A percentile compares a stretch with the other conserved stretches of the same genome.
Conservation (phyloP, 2,888 invertebrate species). For the Dinocampus coccinellae region DNA sequence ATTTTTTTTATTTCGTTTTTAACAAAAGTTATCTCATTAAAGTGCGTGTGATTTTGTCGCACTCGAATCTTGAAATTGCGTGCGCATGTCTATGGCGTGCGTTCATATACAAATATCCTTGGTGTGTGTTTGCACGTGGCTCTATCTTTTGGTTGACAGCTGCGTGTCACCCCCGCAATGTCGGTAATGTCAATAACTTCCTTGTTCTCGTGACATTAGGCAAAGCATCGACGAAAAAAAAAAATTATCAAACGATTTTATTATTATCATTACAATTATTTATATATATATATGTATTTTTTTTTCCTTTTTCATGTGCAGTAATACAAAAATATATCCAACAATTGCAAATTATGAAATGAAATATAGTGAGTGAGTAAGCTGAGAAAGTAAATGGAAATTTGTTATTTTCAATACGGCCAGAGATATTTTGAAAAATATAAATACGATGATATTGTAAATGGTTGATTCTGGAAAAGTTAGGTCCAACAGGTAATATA, state of each 20-base stretch:
- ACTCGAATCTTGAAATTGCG: not conserved
- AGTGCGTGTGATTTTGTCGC: not conserved
- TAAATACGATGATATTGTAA: too few species aligned
- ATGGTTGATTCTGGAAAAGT: constrained; percentile 33
- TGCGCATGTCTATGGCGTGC: not conserved
- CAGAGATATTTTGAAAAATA: not conserved
- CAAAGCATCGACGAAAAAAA: constrained; percentile 14
- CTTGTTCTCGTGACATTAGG: constrained; percentile 4
- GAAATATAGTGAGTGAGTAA: too few species aligned
- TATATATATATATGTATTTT: not conserved
- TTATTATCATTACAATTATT: too few species aligned
- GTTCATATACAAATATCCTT: not conserved
- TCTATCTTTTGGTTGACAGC: constrained; percentile 58
- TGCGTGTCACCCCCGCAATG: constrained; percentile 50
- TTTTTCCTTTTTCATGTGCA: constrained; percentile 1
- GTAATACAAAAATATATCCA: not conserved
- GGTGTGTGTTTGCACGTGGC: constrained; percentile 53
- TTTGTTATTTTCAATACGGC: not conserved
- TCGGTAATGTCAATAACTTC: constrained; percentile 55
- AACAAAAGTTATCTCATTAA: not conserved
- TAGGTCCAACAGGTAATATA: constrained; percentile 38
- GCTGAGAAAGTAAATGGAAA: too few species aligned
- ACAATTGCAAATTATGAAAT: not conserved
- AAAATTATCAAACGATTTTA: too few species aligned
- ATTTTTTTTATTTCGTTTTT: not conserved